These are phyloP conservation scores for Caracal caracal DNA, from an alignment of 2,113 vertebrate genomes.

Conservation along the genomic window DNA sequence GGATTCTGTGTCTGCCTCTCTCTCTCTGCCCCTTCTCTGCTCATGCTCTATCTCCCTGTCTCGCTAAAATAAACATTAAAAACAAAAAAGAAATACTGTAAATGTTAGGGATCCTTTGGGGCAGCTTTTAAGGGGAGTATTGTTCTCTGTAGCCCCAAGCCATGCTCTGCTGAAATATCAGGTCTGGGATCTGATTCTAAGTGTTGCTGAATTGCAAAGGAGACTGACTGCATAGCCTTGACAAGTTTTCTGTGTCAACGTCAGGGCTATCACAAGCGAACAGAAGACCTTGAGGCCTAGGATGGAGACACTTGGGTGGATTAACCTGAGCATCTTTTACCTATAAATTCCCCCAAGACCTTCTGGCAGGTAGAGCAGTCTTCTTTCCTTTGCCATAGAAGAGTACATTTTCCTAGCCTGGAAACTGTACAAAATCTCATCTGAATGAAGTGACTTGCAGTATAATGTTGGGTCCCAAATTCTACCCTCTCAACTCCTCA, in stretches of 20 bases:
- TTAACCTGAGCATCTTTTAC: not conserved
- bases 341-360: not conserved
- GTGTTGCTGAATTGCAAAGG: not conserved
- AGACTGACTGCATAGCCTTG: not conserved
- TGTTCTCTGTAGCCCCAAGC: not conserved
- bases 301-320: not conserved
- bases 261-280: not conserved
- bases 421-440: not conserved
- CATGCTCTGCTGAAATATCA: not conserved
- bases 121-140: not conserved
- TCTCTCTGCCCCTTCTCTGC: too few species aligned
- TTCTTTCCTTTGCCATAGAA: not conserved
- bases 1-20: too few species aligned
- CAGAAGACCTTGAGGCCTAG: not conserved
- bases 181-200: not conserved
- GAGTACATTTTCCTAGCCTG: not conserved
- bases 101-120: not conserved
- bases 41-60: too few species aligned
- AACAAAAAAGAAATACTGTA: not conserved
- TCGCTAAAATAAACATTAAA: too few species aligned
- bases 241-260: not conserved
- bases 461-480: not conserved
- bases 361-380: not conserved
- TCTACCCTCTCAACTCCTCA: not conserved
- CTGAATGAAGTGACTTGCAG: not conserved